Percentiles rank a stretch among this genome's conserved stretches.
Conservation (phyloP, 2,797 vertebrate species). For the Eidolon dupreanum region DNA sequence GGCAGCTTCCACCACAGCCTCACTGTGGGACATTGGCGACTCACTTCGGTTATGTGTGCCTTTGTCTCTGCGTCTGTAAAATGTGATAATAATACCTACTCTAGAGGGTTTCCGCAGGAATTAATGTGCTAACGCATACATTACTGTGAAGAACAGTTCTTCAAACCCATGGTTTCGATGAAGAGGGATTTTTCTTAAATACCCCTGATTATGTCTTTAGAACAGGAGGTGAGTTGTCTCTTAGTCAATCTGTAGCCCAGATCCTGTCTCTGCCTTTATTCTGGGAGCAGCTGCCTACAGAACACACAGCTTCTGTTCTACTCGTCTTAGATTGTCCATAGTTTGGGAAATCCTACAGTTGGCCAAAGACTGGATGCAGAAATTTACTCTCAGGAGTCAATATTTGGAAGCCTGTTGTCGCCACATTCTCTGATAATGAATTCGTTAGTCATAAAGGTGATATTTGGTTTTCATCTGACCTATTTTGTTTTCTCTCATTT, state of each 20-base stretch:
- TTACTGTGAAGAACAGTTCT: background rate
- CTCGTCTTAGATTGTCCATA: background rate
- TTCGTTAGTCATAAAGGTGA: background rate
- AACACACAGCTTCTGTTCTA: background rate
- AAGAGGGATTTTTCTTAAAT: background rate
- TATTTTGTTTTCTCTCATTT: background rate
- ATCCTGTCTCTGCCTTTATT: background rate
- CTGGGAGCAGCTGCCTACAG: background rate
- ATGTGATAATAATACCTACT: background rate
- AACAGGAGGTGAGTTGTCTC: background rate
- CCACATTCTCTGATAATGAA: background rate
- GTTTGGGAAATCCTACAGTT: background rate
- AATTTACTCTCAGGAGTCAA: background rate
- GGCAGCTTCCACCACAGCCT: rapidly evolving
- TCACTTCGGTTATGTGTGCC: background rate
- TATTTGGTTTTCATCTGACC: background rate
- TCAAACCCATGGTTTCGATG: background rate
- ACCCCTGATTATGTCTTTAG: background rate
- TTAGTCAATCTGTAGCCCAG: background rate
- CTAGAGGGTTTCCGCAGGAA: background rate
- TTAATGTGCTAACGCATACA: background rate
- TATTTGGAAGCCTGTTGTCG: background rate
- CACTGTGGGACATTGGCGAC: rapidly evolving
- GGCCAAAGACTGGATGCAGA: background rate
- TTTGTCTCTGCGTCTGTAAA: background rate